Base-by-base conservation (phyloP, 2,888 invertebrate species). In the Strigamia transsilvanica region DNA sequence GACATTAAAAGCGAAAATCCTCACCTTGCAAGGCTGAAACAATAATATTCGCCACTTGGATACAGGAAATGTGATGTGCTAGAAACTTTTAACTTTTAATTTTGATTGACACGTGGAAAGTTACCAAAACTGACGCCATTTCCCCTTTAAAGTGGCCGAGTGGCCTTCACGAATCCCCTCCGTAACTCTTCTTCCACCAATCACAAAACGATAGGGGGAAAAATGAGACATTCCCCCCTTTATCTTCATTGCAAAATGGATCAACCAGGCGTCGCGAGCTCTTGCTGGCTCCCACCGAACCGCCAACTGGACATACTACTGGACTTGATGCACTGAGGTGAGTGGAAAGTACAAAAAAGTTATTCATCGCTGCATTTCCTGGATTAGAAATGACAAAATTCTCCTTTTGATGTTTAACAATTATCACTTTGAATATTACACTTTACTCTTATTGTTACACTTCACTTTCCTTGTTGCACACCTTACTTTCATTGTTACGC, bases 81-180 rank as follows among this genome's bases (percentile, higher is more conserved):
- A 27, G 23, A 73, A 27, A 13, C 27, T 10, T 27, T 73, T 73
- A 27, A 13, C 27, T 10, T 27, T 73, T 73, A 32, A 73, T 27
- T 73, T 73, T 32, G 73, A 73, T 73, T 73, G 73, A 73, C 73
- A 73, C 32, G 27, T 73, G 73, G 73, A 73, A 73, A 73, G 73
- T 32, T 73, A 12, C 32, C 27, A 73, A 13, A 1, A 73, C 15
- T 73, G 73, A 73, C 73, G 73, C 32, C 32, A 73, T 73, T 73
- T 73, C 73, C 73, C 73, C 73, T 73, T 73, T 73, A 73, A n/a
- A 23, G 12, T 66, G 23, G 12, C n/a, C 46, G 12, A 66, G 23
- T 66, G 61, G 61, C 23, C 61, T 18, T 66, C 61, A 66, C 61
- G 7, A n/a, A 23, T 18, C 61, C 61, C 21, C 61, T 73, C 15